Base-by-base conservation (phyloP, 2,888 invertebrate species). In the Lochmaea capreae region DNA sequence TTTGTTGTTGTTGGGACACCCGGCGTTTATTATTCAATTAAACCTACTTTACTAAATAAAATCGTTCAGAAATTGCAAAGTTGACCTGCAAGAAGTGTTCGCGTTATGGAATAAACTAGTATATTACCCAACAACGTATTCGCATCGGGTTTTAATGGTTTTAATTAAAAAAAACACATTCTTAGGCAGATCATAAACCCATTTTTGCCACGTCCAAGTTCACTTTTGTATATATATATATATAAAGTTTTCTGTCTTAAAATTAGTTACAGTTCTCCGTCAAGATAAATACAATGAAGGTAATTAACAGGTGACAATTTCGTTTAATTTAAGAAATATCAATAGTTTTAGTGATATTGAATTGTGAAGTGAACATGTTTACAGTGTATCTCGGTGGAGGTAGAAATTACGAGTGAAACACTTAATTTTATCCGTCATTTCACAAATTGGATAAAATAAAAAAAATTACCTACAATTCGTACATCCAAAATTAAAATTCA, bases 201-300 rank as follows among this genome's bases (percentile, higher is more conserved):
- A 63, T 14, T 63, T 42, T 63, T 63, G 62, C 62, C 16, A 63
- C n/a, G 18, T 63, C 62, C 42, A 63, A 63, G 62, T 43, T 63
- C 62, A 63, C 10, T 4, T 61, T 12, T 61, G 5, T 39, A 16
- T 63, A 16, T 54, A 54, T 54, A 59, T 59, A 59, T 12, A 59
- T 59, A 59, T 59, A 14, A 59, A 33, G 26, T 33, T 59, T 59
- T 33, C n/a, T 26, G 4, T n/a, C 26, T 26, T 59, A 16, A 16
- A 54, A 18, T 18, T 16, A 61, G 16, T 33, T 39, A n/a, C 39
- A 61, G 61, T 61, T 61, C 1, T 12, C 8, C 6, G 11, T 59
- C 6, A n/a, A 61, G 33, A 5, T 14, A 39, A 33, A 61, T 39
- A 39, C 33, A 8, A 61, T 61, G 61, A 61, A 61, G 61, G 61